Percentiles rank a stretch among this genome's conserved stretches.
phyloP scores from a whole-genome alignment of 2,113 vertebrate species.

The Podiceps cristatus region DNA sequence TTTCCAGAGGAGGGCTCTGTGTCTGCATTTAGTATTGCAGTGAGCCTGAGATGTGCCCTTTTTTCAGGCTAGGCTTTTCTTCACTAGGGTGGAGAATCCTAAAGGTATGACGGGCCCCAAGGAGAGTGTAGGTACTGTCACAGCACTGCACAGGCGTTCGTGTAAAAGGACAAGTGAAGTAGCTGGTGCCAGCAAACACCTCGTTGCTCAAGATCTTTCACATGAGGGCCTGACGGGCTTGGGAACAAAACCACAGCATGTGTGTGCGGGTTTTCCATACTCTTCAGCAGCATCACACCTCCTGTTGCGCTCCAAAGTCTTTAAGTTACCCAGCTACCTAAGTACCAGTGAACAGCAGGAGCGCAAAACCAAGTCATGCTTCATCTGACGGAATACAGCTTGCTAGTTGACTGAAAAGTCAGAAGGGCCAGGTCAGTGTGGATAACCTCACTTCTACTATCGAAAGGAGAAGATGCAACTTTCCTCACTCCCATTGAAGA shows the following conservation, averaged over 20 bases:
- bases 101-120: background rate
- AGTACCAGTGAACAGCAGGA: background rate
- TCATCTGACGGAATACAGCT: background rate
- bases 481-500: background rate
- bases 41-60: accelerated
- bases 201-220: background rate
- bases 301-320: background rate
- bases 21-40: background rate
- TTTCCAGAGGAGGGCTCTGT: background rate
- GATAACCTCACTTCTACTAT: background rate
- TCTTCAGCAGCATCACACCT: background rate
- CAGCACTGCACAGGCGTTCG: accelerated
- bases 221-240: background rate
- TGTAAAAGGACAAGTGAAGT: background rate
- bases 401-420: background rate
- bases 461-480: background rate
- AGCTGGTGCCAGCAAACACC: background rate
- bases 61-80: background rate
- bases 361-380: background rate
- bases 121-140: background rate
- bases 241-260: background rate
- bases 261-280: background rate
- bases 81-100: background rate
- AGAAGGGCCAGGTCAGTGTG: background rate
- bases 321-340: background rate